phyloP scores from a whole-genome alignment of 2,113 vertebrate genomes.

The Pomatostomus ruficeps region DNA sequence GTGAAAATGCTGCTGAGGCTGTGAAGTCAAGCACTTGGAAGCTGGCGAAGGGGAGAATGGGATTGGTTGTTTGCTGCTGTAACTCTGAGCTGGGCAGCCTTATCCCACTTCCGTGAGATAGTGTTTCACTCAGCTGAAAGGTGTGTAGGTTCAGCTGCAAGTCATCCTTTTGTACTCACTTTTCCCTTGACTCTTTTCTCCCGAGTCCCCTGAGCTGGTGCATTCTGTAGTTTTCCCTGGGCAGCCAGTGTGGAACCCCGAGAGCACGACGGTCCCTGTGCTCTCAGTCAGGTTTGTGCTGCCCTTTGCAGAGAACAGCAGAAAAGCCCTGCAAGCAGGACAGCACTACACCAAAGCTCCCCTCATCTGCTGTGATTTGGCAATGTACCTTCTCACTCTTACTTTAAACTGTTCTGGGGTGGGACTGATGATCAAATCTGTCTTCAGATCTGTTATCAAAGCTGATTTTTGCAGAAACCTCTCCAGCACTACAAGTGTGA shows the following conservation, averaged over 20 bases:
- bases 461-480: neutral
- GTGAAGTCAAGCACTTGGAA: neutral
- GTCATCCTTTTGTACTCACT: neutral
- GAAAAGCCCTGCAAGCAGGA: neutral
- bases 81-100: neutral
- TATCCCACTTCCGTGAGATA: neutral
- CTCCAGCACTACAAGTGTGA: neutral
- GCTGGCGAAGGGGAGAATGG: neutral
- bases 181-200: neutral
- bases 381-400: neutral
- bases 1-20: neutral
- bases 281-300: neutral
- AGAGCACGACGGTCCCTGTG: neutral
- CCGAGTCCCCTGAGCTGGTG: neutral
- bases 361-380: neutral
- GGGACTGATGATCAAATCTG: slow-evolving; percentile 20
- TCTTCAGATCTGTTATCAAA: slow-evolving; percentile 5
- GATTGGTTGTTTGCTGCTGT: neutral
- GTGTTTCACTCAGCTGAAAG: neutral
- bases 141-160: neutral
- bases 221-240: neutral
- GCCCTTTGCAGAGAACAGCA: neutral
- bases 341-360: neutral
- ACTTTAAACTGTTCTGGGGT: neutral
- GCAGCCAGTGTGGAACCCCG: neutral